Base-by-base conservation (phyloP, 2,113 vertebrate genomes). In the Electrona antarctica region DNA sequence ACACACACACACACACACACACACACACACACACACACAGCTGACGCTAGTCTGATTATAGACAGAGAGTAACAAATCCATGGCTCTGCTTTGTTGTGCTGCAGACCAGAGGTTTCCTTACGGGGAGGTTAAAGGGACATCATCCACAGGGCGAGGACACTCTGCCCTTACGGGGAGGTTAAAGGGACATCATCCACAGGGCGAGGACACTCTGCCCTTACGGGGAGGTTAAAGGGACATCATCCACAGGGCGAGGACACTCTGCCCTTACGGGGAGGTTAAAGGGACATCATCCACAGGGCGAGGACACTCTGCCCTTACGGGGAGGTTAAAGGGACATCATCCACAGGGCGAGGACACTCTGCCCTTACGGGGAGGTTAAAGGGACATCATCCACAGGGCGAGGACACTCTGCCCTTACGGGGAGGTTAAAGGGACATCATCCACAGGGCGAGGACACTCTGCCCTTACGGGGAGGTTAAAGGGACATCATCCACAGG, bases 1-100 rank as follows among this genome's bases (percentile, higher is more conserved):
- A 51, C 76, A 83, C 77, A 59, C 56, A 80, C 50, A 49, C 68
- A 54, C 45, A 48, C 50, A 80, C 68, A 83, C 47, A 50, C 62
- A 78, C 47, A 49, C 61, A 63, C 14, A 48, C 14, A 15, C n/a
- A 48, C 41, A 7, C 47, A 69, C 21, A 69, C 41, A 56, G 77
- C 54, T 82, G 67, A 81, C 51, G n/a, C 61, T 74, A 71, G 60
- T 65, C 58, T 62, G 59, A 61, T 61, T 70, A 61, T 28, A 10
- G 55, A 49, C 14, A 69, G 29, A 60, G 48, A 60, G 46, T 13
- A 50, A 60, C 56, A 60, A 48, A 69, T 48, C 58, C 47, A 60
- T 48, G 28, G 33, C 52, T 33, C 15, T 56, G 65, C 51, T 46
- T 45, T 58, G 10, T 67, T 73, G 2, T 70, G 21, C 7, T 59